Percentiles rank a stretch among this genome's conserved stretches.
Conservation (phyloP, 2,888 invertebrate genomes). For the Anthophora plumipes region DNA sequence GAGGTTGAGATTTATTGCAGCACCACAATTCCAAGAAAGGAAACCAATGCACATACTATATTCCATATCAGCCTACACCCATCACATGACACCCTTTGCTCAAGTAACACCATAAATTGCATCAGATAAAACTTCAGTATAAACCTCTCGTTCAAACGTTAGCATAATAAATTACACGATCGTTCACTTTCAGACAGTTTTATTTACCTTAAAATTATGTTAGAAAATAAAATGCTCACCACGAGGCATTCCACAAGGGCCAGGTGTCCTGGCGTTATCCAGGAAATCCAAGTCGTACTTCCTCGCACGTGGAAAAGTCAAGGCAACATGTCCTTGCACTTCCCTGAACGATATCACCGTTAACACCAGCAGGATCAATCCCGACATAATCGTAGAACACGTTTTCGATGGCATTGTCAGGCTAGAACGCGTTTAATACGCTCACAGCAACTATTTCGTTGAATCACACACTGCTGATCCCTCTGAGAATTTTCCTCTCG, state of each 20-base stretch:
- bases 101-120: neutral
- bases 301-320: conserved; percentile 96
- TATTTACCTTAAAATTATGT: neutral
- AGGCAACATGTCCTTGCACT: conserved; percentile 89
- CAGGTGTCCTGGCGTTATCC: conserved; percentile 94
- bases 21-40: neutral
- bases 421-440: conserved; percentile 9
- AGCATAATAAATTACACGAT: neutral
- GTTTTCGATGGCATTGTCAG: conserved; percentile 57
- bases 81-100: neutral
- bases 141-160: neutral
- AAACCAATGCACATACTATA: neutral
- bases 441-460: conserved; percentile 26
- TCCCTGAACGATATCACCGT: conserved; percentile 37
- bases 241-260: conserved; percentile 97
- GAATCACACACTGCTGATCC: conserved; percentile 28
- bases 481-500: conserved; percentile 49
- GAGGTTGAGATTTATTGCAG: conserved; percentile 10
- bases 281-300: conserved; percentile 96
- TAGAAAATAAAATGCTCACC: conserved; percentile 51
- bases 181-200: neutral
- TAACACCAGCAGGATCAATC: conserved; percentile 49
- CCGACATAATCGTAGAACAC: conserved; percentile 33
- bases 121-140: neutral
- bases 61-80: neutral